These are phyloP conservation scores for Chloropsis hardwickii DNA, from an alignment of 2,113 vertebrate species.

Conservation along the genomic window DNA sequence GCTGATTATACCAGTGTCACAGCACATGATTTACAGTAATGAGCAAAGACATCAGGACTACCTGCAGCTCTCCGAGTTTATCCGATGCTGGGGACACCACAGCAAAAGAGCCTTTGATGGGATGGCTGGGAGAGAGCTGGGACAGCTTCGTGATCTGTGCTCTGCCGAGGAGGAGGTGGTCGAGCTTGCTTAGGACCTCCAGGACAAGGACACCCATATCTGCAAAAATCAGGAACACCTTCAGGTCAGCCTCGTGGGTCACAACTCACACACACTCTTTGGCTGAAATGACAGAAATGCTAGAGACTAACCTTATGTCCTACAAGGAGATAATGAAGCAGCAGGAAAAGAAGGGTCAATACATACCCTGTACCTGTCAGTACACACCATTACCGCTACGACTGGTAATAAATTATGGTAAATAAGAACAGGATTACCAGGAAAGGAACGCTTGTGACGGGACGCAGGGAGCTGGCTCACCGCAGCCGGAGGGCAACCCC, in stretches of 20 bases:
- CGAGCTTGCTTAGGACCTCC: conserved; percentile 84
- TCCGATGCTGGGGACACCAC: conserved; percentile 86
- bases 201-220: conserved; percentile 91
- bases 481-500: accelerated
- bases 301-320: accelerated
- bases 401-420: not conserved
- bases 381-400: too few relatives aligned
- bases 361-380: too few relatives aligned
- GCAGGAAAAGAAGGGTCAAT: not conserved
- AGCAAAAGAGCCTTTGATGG: conserved; percentile 84
- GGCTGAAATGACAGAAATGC: not conserved
- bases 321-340: too few relatives aligned
- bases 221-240: conserved; percentile 53
- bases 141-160: conserved; percentile 81
- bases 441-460: not conserved
- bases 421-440: not conserved
- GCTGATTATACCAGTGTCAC: not conserved
- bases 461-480: accelerated
- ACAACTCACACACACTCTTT: too few relatives aligned
- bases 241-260: accelerated
- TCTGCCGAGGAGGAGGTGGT: conserved; percentile 84
- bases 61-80: conserved; percentile 93
- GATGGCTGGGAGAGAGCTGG: conserved; percentile 81
- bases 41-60: conserved; percentile 11
- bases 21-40: accelerated